phyloP scores from a whole-genome alignment of 2,888 invertebrate species.

The Tipula unca region DNA sequence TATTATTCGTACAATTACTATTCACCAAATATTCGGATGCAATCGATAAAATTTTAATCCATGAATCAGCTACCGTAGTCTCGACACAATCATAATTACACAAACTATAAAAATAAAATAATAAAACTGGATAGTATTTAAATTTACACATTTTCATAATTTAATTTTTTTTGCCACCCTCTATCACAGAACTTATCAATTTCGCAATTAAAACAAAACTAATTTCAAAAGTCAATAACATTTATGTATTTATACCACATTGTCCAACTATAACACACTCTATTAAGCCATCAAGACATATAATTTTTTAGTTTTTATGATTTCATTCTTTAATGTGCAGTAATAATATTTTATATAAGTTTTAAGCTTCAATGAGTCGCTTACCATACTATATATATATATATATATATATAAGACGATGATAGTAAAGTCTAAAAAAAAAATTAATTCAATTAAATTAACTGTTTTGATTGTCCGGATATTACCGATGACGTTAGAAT shows the following conservation, averaged over 20 bases:
- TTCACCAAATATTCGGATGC: background rate
- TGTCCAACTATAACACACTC: background rate
- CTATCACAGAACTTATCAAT: background rate
- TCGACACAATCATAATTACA: background rate
- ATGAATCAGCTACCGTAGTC: background rate
- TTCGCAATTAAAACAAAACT: background rate
- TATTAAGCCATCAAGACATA: background rate
- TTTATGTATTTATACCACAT: background rate
- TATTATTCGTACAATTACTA: background rate
- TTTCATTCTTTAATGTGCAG: background rate
- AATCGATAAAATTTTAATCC: background rate
- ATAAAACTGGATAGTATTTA: background rate
- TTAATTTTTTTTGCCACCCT: background rate
- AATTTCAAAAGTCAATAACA: background rate
- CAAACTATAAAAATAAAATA: background rate
- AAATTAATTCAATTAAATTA: background rate
- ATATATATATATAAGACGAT: too few species aligned
- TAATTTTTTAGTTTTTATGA: background rate
- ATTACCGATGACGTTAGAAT: background rate
- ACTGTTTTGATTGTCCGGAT: background rate
- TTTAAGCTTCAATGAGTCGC: background rate
- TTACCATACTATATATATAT: background rate
- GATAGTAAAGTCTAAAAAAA: background rate
- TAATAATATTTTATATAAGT: background rate
- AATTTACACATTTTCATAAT: background rate